Percentiles rank a stretch among this genome's conserved stretches.
phyloP scores from a whole-genome alignment of 2,888 invertebrate genomes.

The Pristionchus arcanus region DNA sequence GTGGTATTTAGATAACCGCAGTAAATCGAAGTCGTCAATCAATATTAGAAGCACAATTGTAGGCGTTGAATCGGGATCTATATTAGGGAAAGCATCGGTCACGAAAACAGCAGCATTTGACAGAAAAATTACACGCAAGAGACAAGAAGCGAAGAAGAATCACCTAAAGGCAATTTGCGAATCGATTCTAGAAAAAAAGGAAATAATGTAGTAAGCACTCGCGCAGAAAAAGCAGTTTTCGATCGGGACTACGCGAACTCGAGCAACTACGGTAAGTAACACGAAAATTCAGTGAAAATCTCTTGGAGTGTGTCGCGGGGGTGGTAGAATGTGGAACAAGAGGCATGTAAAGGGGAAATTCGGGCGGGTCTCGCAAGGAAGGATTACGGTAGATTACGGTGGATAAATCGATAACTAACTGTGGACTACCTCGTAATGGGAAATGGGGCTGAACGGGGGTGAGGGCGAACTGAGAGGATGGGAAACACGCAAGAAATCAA shows the following conservation, averaged over 20 bases:
- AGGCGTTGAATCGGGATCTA: constrained; percentile 15
- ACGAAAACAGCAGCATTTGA: neutral
- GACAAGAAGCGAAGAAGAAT: neutral
- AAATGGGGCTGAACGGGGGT: neutral
- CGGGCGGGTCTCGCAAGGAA: constrained; percentile 8
- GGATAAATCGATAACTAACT: constrained; percentile 18
- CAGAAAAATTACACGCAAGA: constrained; percentile 11
- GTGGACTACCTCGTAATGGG: constrained; percentile 28
- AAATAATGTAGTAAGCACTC: neutral
- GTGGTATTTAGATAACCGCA: constrained; percentile 3
- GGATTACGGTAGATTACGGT: constrained; percentile 3
- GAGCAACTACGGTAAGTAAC: constrained; percentile 14
- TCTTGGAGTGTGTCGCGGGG: constrained; percentile 26
- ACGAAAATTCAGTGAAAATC: constrained; percentile 2
- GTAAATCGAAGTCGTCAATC: neutral
- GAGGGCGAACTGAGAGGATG: neutral
- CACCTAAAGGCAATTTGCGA: neutral
- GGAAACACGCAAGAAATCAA: neutral
- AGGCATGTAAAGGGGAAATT: constrained; percentile 15
- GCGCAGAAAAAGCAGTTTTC: neutral
- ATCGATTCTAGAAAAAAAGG: neutral
- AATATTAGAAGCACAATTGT: neutral
- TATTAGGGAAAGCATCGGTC: constrained; percentile 19
- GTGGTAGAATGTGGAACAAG: constrained; percentile 15
- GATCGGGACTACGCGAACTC: constrained; percentile 1